A percentile compares a stretch with the other conserved stretches of the same genome.
Evolutionary conservation across 2,797 vertebrate species (phyloP).

Genomic region (Propithecus perrieri): DNA sequence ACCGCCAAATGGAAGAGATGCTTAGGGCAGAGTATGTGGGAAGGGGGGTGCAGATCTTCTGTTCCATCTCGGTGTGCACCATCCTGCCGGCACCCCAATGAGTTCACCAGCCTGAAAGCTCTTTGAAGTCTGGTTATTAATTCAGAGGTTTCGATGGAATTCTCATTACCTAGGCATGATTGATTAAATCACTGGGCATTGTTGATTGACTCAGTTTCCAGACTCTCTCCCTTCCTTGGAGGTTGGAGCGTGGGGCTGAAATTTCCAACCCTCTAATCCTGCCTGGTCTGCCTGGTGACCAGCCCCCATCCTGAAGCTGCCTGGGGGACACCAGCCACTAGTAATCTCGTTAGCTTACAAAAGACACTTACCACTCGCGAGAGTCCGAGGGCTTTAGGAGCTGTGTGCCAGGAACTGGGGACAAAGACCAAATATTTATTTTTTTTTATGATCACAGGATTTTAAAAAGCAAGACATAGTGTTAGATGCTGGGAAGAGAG

Average conservation of each 20-base stretch:
- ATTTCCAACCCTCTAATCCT: not conserved
- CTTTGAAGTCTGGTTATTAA: not conserved
- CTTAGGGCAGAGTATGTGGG: not conserved
- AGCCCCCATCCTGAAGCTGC: not conserved
- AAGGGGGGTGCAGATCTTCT: too few species aligned
- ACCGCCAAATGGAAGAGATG: not conserved
- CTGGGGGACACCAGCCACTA: not conserved
- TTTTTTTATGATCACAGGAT: not conserved
- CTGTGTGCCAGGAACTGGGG: not conserved
- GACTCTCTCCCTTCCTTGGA: not conserved
- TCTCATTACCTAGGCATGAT: not conserved
- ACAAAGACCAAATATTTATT: not conserved
- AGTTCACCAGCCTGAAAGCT: not conserved
- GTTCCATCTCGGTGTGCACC: accelerated
- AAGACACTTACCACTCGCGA: not conserved
- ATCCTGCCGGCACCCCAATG: not conserved
- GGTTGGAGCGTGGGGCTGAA: not conserved
- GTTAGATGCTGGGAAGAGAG: not conserved
- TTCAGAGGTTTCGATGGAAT: not conserved
- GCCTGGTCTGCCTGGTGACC: not conserved
- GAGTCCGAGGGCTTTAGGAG: not conserved
- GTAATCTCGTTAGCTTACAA: not conserved
- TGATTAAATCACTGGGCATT: not conserved
- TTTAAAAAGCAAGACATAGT: not conserved
- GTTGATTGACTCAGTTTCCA: not conserved